phyloP scores from a whole-genome alignment of 2,888 invertebrate species.

The Diaperis boleti region DNA sequence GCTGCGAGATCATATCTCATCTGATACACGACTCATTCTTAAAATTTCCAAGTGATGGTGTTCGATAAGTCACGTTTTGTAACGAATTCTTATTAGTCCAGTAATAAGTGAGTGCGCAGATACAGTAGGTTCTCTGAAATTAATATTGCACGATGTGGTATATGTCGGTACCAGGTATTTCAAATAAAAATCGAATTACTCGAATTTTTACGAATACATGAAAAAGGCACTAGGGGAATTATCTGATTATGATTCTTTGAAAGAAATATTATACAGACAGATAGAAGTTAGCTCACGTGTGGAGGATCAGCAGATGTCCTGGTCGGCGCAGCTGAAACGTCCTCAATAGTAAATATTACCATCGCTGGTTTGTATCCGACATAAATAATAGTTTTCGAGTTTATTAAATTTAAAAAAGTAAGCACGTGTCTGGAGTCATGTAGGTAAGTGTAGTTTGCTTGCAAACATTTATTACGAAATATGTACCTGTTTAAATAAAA shows the following conservation, averaged over 20 bases:
- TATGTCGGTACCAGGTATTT: background rate
- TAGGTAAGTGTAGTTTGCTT: too few species aligned
- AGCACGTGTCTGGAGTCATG: too few species aligned
- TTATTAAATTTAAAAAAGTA: too few species aligned
- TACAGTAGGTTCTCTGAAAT: background rate
- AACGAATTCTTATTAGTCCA: conserved; percentile 31
- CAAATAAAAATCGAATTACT: background rate
- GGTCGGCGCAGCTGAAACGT: background rate
- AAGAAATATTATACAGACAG: background rate
- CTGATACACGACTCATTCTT: conserved; percentile 37
- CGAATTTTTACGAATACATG: too few species aligned
- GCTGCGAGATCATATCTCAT: conserved; percentile 30
- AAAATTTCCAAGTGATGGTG: conserved; percentile 26
- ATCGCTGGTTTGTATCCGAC: too few species aligned
- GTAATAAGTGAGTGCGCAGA: background rate
- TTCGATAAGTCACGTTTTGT: conserved; percentile 36
- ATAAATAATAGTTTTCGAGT: too few species aligned
- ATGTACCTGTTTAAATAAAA: too few species aligned
- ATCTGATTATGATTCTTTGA: background rate
- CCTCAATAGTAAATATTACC: too few species aligned
- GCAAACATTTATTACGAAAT: too few species aligned
- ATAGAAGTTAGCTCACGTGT: conserved; percentile 1
- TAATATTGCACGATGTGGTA: background rate
- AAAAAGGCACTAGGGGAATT: background rate
- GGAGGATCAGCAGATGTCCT: background rate